Evolutionary conservation across 2,113 vertebrate genomes (phyloP).

Genomic region (Python bivittatus): DNA sequence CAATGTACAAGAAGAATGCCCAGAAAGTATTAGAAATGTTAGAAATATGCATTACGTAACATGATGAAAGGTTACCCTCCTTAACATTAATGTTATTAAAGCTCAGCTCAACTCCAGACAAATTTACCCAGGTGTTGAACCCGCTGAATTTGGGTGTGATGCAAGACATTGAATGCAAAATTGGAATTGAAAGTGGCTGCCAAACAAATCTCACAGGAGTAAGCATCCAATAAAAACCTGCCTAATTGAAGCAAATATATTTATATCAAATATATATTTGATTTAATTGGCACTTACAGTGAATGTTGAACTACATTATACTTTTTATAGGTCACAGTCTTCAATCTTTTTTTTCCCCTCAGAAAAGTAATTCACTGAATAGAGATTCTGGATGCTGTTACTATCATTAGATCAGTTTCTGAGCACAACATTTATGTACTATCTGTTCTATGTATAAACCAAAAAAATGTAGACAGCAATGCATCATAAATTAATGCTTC

Average conservation of each 20-base stretch:
- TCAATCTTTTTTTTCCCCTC: not conserved
- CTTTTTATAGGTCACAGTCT: not conserved
- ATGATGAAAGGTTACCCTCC: not conserved
- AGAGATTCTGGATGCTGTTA: not conserved
- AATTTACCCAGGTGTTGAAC: not conserved
- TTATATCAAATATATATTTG: no score
- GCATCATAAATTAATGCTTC: not conserved
- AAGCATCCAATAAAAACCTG: not conserved
- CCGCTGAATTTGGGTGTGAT: not conserved
- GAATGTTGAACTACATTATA: not conserved
- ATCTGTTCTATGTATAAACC: not conserved
- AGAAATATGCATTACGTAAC: not conserved
- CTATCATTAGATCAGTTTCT: not conserved
- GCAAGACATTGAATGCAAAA: not conserved
- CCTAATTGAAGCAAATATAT: not conserved
- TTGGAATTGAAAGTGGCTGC: not conserved
- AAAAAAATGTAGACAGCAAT: not conserved
- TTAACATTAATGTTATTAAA: not conserved
- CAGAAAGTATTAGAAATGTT: not conserved
- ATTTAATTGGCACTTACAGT: not conserved
- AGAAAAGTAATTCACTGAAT: not conserved
- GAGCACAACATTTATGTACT: not conserved
- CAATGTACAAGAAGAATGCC: not conserved
- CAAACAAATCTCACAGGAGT: not conserved
- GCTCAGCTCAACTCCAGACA: not conserved